Evolutionary conservation across 2,888 invertebrate genomes (phyloP).

Genomic region (Empis stercorea): DNA sequence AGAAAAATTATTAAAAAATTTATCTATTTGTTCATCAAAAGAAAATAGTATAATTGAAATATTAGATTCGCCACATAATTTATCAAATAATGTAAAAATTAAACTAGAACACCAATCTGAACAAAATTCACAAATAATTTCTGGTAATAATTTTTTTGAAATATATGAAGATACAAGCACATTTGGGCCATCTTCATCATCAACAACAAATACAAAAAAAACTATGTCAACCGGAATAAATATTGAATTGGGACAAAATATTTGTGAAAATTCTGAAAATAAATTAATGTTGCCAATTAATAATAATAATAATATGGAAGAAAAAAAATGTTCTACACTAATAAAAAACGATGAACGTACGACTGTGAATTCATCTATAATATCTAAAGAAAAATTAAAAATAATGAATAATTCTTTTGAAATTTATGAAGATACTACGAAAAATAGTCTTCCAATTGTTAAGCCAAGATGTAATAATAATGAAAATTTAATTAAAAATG

Average conservation of each 20-base stretch:
- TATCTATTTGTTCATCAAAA: neutral
- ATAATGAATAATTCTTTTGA: neutral
- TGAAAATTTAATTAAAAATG: neutral
- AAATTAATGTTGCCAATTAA: too few species aligned
- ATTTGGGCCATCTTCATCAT: neutral
- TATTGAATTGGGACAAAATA: too few species aligned
- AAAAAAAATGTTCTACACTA: too few species aligned
- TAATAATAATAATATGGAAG: too few species aligned
- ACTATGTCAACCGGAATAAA: too few species aligned
- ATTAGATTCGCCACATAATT: neutral
- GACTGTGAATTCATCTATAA: too few species aligned
- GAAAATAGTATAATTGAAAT: too few species aligned
- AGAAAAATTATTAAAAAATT: neutral
- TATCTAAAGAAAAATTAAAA: neutral
- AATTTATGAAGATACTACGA: neutral
- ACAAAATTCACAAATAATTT: neutral
- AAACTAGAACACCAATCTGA: neutral
- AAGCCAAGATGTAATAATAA: neutral
- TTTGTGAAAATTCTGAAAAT: too few species aligned
- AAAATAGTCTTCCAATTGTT: neutral
- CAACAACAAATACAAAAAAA: too few species aligned
- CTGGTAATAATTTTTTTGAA: constrained; percentile 5
- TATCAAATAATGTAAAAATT: neutral
- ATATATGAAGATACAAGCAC: constrained; percentile 5
- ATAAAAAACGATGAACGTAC: too few species aligned